Percentiles rank a stretch among this genome's conserved stretches.
Conservation (phyloP, 2,888 invertebrate genomes). For the Ectropis crepuscularia region DNA sequence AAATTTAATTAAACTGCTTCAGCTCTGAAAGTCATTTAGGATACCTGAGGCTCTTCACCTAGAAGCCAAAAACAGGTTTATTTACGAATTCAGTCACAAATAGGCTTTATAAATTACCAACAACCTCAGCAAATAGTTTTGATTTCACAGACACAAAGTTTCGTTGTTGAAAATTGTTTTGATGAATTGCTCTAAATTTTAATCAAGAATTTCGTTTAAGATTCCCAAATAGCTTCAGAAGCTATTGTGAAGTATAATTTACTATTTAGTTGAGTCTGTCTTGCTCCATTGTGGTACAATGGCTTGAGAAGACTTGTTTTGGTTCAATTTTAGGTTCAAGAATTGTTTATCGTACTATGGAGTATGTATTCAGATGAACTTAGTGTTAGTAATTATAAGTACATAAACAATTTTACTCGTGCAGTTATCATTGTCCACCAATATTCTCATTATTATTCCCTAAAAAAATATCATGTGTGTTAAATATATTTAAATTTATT, state of each 20-base stretch:
- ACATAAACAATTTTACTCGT: no score
- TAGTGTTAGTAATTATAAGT: no score
- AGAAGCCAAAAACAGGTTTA: neutral
- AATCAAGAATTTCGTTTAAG: slow-evolving; percentile 19
- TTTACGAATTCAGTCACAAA: slow-evolving; percentile 8
- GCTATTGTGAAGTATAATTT: slow-evolving; percentile 17
- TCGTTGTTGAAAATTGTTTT: slow-evolving; percentile 16
- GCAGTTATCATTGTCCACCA: no score
- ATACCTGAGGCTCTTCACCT: slow-evolving; percentile 3
- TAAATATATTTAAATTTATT: no score
- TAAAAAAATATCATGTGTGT: no score
- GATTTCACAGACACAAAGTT: slow-evolving; percentile 18
- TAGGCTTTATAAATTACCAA: slow-evolving; percentile 13
- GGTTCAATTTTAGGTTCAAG: neutral
- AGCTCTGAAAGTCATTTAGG: slow-evolving; percentile 4
- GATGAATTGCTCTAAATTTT: slow-evolving; percentile 18
- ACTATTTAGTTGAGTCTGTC: slow-evolving; percentile 3
- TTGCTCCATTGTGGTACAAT: neutral
- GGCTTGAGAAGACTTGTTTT: neutral
- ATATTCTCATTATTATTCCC: no score
- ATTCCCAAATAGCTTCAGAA: slow-evolving; percentile 5
- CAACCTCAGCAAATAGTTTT: slow-evolving; percentile 18
- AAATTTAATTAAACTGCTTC: neutral
- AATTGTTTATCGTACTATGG: no score
- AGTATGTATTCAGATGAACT: no score